Evolutionary conservation across 2,888 invertebrate genomes (phyloP).

Genomic region (Baccha elongata): DNA sequence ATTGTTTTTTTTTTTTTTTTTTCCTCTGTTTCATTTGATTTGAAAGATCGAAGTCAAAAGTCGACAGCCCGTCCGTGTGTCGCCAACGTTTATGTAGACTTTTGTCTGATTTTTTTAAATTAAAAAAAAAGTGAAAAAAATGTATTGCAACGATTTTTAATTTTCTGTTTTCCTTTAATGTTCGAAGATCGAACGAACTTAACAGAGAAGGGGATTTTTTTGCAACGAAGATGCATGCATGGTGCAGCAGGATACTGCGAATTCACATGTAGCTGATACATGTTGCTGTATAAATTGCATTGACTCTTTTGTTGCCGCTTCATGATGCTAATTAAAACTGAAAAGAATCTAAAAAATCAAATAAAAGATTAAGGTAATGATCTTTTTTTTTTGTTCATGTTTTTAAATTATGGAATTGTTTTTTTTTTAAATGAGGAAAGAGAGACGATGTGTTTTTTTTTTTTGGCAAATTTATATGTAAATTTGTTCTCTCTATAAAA

Average conservation of each 20-base stretch:
- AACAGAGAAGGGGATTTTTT: neutral
- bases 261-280: conserved; percentile 20
- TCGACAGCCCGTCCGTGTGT: conserved; percentile 53
- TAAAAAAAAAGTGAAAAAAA: neutral
- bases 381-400: neutral
- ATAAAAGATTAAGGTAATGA: conserved; percentile 7
- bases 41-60: conserved; percentile 45
- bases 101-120: neutral
- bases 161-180: neutral
- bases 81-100: conserved; percentile 35
- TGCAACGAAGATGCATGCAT: neutral
- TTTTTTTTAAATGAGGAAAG: too few relatives aligned
- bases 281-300: conserved; percentile 34
- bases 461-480: too few relatives aligned
- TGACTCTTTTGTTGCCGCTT: conserved; percentile 18
- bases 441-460: conserved; percentile 45
- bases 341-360: neutral
- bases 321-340: conserved; percentile 4
- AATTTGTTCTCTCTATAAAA: too few relatives aligned
- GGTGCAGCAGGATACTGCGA: conserved; percentile 6
- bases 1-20: conserved; percentile 17
- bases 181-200: conserved; percentile 14
- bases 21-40: conserved; percentile 22
- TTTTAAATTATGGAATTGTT: too few relatives aligned
- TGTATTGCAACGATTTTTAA: neutral